Evolutionary conservation across 2,888 invertebrate genomes (phyloP).

Genomic region (Papilio gigon): DNA sequence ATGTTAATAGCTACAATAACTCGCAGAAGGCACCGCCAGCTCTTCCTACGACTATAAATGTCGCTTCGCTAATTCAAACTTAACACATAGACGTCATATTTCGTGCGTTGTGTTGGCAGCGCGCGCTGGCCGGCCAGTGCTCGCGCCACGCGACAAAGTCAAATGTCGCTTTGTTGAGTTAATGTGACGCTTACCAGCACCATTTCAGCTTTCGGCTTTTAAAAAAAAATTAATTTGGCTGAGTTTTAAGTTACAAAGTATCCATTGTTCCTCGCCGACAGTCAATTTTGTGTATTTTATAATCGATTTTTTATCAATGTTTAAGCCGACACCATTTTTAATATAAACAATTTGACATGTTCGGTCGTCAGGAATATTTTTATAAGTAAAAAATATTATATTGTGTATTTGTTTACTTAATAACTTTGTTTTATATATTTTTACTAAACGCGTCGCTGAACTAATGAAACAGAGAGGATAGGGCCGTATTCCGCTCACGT

Average conservation of each 20-base stretch:
- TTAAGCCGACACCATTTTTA: no score
- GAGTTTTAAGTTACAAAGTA: not conserved
- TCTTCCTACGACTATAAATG: slow-evolving; percentile 18
- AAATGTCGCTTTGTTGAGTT: slow-evolving; percentile 1
- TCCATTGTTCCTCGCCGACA: not conserved
- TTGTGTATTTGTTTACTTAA: no score
- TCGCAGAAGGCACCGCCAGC: slow-evolving; percentile 1
- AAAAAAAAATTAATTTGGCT: not conserved
- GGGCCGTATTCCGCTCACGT: not conserved
- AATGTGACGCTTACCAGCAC: slow-evolving; percentile 6
- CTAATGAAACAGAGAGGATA: not conserved
- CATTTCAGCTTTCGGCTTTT: not conserved
- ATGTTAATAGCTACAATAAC: slow-evolving; percentile 18
- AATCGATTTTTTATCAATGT: no score
- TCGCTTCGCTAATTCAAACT: slow-evolving; percentile 14
- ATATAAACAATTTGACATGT: no score
- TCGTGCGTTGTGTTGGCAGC: slow-evolving; percentile 8
- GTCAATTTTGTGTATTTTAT: no score
- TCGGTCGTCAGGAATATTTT: no score
- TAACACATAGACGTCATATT: slow-evolving; percentile 17
- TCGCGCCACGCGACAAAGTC: not conserved
- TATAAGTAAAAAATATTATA: no score
- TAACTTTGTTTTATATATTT: not conserved
- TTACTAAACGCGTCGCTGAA: not conserved
- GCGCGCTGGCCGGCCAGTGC: no score